Evolutionary conservation across 2,113 vertebrate species (phyloP).

Genomic region (Vanacampus margaritifer): DNA sequence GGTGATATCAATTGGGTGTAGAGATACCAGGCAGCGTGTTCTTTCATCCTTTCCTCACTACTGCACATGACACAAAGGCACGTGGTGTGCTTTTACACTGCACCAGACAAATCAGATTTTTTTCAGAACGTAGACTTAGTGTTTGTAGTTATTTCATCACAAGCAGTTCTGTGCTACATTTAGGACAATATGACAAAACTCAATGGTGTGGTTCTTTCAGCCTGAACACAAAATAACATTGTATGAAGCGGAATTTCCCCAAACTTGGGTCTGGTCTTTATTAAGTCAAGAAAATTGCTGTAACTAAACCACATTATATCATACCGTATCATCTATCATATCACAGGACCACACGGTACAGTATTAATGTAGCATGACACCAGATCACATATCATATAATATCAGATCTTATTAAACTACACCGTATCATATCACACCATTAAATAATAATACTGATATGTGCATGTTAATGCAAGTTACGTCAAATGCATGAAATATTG

Average conservation of each 20-base stretch:
- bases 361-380: too few species aligned
- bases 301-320: too few species aligned
- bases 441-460: too few species aligned
- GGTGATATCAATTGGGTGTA: too few species aligned
- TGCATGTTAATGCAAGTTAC: too few species aligned
- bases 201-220: too few species aligned
- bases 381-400: too few species aligned
- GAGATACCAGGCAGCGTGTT: slow-evolving; percentile 17
- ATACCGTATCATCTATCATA: too few species aligned
- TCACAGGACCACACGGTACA: too few species aligned
- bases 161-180: background rate
- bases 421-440: too few species aligned
- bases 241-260: background rate
- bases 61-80: background rate
- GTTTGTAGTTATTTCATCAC: background rate
- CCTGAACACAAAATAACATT: background rate
- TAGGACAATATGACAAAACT: background rate
- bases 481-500: too few species aligned
- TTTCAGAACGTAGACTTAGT: background rate
- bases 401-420: too few species aligned
- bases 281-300: background rate
- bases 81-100: slow-evolving; percentile 11
- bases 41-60: slow-evolving; percentile 7
- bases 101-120: slow-evolving; percentile 17
- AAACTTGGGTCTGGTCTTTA: background rate